A percentile compares a stretch with the other conserved stretches of the same genome.
These are phyloP conservation scores for Hirundo rustica DNA, from an alignment of 2,797 vertebrate genomes.

Conservation along the genomic window DNA sequence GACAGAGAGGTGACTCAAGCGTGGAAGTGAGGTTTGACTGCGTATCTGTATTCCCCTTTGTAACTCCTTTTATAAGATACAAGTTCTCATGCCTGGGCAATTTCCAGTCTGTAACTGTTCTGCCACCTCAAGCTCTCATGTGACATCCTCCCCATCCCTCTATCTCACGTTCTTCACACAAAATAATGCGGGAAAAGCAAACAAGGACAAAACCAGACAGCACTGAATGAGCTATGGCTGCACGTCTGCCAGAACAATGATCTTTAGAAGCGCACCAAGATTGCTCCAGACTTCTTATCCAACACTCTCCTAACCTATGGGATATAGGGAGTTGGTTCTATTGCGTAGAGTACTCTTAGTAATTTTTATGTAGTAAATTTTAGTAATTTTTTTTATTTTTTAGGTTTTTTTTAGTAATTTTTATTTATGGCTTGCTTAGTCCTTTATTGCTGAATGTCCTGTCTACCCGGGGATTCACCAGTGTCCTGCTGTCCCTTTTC, in stretches of 20 bases:
- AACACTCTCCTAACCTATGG: rapidly evolving
- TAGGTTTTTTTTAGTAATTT: neutral
- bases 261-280: neutral
- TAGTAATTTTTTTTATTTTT: too few relatives aligned
- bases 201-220: neutral
- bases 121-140: neutral
- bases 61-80: neutral
- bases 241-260: neutral
- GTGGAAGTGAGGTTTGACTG: neutral
- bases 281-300: neutral
- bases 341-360: neutral
- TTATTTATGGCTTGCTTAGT: neutral
- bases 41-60: neutral
- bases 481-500: neutral
- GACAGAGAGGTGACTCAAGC: neutral
- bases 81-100: neutral
- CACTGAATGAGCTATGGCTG: neutral
- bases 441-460: neutral
- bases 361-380: too few relatives aligned
- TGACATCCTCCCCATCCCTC: neutral
- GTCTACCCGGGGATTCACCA: neutral
- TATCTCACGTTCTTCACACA: neutral
- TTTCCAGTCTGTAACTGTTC: neutral
- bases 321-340: neutral
- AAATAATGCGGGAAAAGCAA: neutral